Base-by-base conservation (phyloP, 2,113 vertebrate genomes). In the Nycticryphes semicollaris region DNA sequence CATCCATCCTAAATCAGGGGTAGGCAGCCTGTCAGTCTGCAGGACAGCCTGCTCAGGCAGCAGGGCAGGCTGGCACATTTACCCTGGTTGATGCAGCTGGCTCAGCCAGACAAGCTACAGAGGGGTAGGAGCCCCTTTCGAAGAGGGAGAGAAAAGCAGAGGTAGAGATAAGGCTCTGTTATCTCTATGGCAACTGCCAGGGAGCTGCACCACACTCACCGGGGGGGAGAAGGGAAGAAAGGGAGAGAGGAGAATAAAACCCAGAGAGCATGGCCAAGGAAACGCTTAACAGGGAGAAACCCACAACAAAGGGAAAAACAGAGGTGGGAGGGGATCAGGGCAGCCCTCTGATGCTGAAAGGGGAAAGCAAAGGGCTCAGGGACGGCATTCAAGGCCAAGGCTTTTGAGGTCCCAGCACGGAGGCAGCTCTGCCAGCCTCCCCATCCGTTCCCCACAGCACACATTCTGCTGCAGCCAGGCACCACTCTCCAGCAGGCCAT, bases 161-260 rank as follows among this genome's bases (percentile, higher is more conserved):
- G 45, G 66, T 33, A 78, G 35, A 87, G 45, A 68, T 66, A 77
- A 80, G 27, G 45, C 33, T 74, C 54, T 77, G 17, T 82, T 54
- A 89, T 84, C 82, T 95, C 88, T 86, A 88, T 81, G 67, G 88
- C 60, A 95, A 91, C 92, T 88, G 67, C 79, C 28, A 87, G 87
- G 67, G 81, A 93, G 45, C 59, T 62, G 67, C 87, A 76, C 79
- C 16, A 1, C 10, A 11, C 37, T 82, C 53, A 12, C 21, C 0
- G 1, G 15, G 39, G 39, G n/a, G 28, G 9, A 87, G 57, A 84
- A 70, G n/a, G 21, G 60, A 84, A 62, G 15, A 87, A 59, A 67
- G 41, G n/a, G 17, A 89, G 10, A 62, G 27, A 13, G n/a, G 8
- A 87, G 39, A 68, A 76, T 33, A 56, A 79, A 89, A 69, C 3